Percentiles rank a stretch among this genome's conserved stretches.
Evolutionary conservation across 2,797 vertebrate species (phyloP).

Genomic region (Arctocebus calabarensis): DNA sequence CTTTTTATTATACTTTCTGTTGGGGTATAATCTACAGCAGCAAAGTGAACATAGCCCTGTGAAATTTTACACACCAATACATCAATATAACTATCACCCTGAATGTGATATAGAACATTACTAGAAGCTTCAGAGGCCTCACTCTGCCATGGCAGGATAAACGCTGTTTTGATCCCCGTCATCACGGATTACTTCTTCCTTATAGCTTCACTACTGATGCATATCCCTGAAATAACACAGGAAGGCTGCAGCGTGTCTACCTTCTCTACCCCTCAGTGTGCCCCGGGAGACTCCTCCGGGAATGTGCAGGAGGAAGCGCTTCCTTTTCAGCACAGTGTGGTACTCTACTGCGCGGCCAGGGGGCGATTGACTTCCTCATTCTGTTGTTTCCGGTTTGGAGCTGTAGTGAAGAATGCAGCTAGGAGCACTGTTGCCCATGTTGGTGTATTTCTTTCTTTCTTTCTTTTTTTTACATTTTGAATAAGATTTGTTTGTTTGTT

Average conservation of each 20-base stretch:
- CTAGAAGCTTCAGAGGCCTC: background rate
- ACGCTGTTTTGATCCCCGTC: background rate
- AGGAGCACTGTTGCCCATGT: background rate
- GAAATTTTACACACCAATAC: background rate
- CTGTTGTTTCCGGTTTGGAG: background rate
- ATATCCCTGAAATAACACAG: background rate
- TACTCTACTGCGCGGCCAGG: background rate
- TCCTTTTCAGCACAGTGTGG: background rate
- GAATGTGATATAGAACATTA: background rate
- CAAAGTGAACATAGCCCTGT: background rate
- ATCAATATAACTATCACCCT: background rate
- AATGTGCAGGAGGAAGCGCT: background rate
- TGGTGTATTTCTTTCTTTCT: background rate
- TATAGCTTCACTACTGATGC: background rate
- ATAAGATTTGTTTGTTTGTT: no score
- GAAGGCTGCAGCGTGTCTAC: background rate
- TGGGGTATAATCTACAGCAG: background rate
- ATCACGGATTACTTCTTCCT: background rate
- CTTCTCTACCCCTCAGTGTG: background rate
- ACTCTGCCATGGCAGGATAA: background rate
- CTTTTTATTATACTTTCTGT: background rate
- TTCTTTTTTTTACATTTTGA: no score
- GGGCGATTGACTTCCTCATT: background rate
- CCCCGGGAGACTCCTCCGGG: background rate
- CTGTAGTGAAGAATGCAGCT: background rate